A percentile compares a stretch with the other conserved stretches of the same genome.
phyloP scores from a whole-genome alignment of 2,113 vertebrate genomes.

The Fukomys damarensis region DNA sequence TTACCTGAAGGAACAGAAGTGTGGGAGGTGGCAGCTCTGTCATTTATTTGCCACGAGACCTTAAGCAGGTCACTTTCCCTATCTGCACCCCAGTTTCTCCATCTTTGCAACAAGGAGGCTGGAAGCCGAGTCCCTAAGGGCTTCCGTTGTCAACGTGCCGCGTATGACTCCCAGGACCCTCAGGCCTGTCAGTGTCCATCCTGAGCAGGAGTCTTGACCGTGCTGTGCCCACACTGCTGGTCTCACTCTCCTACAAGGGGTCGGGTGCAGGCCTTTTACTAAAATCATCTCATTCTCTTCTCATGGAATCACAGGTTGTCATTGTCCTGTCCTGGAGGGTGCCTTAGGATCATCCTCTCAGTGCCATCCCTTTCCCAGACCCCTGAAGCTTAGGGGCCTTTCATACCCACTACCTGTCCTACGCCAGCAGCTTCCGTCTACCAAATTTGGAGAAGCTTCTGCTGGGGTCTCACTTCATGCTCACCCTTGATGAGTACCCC shows the following conservation, averaged over 20 bases:
- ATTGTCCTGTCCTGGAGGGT: background rate
- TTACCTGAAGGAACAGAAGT: background rate
- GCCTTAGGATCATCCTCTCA: background rate
- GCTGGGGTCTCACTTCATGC: background rate
- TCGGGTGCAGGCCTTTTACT: slow-evolving; percentile 29
- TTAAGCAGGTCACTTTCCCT: background rate
- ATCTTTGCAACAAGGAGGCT: background rate
- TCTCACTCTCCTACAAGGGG: background rate
- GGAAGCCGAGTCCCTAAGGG: slow-evolving; percentile 2
- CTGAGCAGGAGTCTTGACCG: background rate
- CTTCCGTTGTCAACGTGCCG: background rate
- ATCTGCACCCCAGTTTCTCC: background rate
- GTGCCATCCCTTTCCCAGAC: background rate
- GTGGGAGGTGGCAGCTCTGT: background rate
- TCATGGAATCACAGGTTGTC: background rate
- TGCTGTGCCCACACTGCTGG: background rate
- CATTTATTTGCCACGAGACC: background rate
- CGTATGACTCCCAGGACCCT: background rate
- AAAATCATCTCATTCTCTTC: background rate
- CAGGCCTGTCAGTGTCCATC: background rate
- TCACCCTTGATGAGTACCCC: background rate
- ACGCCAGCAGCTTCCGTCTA: background rate
- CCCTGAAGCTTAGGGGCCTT: background rate
- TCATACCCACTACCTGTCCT: background rate
- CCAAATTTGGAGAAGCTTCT: background rate